Percentiles rank a stretch among this genome's conserved stretches.
phyloP scores from a whole-genome alignment of 2,888 invertebrate genomes.

The Oasisia sp. region DNA sequence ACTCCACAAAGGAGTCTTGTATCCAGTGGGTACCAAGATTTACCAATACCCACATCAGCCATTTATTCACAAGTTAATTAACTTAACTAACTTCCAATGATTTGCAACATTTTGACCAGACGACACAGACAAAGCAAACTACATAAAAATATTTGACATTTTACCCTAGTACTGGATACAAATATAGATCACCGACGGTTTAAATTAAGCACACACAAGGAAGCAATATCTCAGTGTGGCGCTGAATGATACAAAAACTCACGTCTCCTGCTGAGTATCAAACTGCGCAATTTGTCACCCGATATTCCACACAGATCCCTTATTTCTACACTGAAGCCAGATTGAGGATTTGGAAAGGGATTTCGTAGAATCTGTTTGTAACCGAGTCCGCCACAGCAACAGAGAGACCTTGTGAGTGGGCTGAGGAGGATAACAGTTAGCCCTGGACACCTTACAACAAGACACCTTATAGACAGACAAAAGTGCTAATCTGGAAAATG shows the following conservation, averaged over 20 bases:
- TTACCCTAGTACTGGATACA: no score
- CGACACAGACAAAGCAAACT: no score
- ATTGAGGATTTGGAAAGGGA: neutral
- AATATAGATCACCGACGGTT: no score
- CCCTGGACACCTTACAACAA: neutral
- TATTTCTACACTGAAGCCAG: neutral
- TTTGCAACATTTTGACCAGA: no score
- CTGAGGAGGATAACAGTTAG: neutral
- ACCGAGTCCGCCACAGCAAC: neutral
- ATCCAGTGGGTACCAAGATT: neutral
- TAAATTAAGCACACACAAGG: no score
- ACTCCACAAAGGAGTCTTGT: neutral
- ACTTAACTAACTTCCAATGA: no score
- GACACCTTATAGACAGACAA: neutral
- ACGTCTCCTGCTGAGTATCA: no score
- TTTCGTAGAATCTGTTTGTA: neutral
- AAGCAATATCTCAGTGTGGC: no score
- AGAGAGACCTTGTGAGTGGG: neutral
- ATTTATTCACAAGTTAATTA: no score
- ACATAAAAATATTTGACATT: no score
- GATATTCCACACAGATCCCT: neutral
- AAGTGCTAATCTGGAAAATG: neutral
- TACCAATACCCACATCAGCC: no score
- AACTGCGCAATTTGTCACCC: neutral
- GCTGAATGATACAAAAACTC: no score